Percentiles rank a stretch among this genome's conserved stretches.
phyloP scores from a whole-genome alignment of 1,140 invertebrate genomes.

The Paraescarpia echinospica region DNA sequence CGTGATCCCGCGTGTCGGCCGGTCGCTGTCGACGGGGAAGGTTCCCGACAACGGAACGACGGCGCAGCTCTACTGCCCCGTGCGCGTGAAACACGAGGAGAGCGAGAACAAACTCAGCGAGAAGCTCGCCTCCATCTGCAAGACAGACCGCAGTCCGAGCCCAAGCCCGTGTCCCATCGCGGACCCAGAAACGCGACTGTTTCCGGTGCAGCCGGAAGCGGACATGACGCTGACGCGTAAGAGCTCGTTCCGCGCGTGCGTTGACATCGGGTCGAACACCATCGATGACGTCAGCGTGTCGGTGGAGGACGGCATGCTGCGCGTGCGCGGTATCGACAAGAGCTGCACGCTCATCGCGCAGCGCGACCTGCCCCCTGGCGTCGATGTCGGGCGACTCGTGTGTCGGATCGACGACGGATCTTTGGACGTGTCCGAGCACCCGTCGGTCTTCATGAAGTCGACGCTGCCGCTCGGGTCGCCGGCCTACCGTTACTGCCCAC shows the following conservation, averaged over 20 bases:
- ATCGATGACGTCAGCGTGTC: slow-evolving; percentile 8
- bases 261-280: not conserved
- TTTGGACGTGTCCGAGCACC: not conserved
- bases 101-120: not conserved
- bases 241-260: not conserved
- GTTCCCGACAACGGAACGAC: not conserved
- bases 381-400: not conserved
- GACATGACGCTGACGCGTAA: not conserved
- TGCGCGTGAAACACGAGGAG: slow-evolving; percentile 15
- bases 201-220: not conserved
- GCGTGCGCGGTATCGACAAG: not conserved
- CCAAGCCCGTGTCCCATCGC: not conserved
- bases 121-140: slow-evolving; percentile 15
- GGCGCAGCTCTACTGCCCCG: not conserved
- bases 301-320: slow-evolving; percentile 10
- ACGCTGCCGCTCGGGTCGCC: slow-evolving; percentile 3
- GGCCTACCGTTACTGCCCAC: not conserved
- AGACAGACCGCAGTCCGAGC: not conserved
- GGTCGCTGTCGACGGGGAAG: not conserved
- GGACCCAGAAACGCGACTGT: not conserved
- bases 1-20: not conserved
- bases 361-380: slow-evolving; percentile 8
- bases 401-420: not conserved
- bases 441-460: slow-evolving; percentile 14
- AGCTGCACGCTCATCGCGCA: not conserved